Conservation (phyloP, 2,113 vertebrate species). For the Ammospiza nelsoni region DNA sequence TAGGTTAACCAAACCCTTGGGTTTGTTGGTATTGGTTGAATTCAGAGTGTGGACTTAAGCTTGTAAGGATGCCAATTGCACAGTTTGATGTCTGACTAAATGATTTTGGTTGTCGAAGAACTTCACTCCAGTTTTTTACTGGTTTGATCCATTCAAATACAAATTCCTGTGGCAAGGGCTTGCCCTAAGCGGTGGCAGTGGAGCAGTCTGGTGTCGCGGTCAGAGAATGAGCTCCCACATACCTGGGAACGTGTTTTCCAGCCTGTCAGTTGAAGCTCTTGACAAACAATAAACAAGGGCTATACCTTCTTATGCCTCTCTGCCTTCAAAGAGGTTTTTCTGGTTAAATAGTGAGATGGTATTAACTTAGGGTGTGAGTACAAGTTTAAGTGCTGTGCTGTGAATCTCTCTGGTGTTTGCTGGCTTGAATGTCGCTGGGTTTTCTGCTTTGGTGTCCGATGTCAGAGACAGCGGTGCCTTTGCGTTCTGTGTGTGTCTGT, state of each 20-base stretch:
- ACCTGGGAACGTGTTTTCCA: not conserved
- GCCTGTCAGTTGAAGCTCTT: not conserved
- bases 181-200: fast-evolving
- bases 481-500: not conserved
- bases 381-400: not conserved
- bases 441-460: not conserved
- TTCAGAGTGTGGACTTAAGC: not conserved
- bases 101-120: not conserved
- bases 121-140: not conserved
- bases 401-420: not conserved
- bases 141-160: not conserved
- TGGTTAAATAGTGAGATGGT: not conserved
- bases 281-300: not conserved
- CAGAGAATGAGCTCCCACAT: not conserved
- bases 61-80: fast-evolving
- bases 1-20: not conserved
- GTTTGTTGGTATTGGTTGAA: not conserved
- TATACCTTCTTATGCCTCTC: not conserved
- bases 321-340: not conserved
- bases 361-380: not conserved
- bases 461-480: not conserved
- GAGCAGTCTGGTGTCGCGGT: not conserved
- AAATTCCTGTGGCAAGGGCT: not conserved
- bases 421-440: not conserved
- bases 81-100: not conserved